Base-by-base conservation (phyloP, 1,140 invertebrate genomes). In the Drosophila lacteicornis region DNA sequence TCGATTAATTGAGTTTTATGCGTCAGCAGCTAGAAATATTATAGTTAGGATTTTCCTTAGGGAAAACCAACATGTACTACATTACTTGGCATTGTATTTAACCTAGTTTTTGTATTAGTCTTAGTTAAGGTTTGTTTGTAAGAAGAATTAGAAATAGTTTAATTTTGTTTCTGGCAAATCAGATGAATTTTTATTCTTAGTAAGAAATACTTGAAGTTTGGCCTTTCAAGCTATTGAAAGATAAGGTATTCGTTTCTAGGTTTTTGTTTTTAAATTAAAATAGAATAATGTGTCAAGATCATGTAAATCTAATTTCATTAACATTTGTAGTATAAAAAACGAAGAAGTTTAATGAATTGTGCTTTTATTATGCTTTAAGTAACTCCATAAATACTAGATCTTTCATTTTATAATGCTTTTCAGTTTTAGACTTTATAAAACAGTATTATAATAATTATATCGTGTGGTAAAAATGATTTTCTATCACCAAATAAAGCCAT, bases 1-100 rank as follows among this genome's bases (percentile, higher is more conserved):
- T 45, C 71, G 70, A 75, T 75, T 75, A 75, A 49, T 62, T 49
- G 49, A 12, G 15, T 71, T 40, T 57, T 42, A 22, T 70, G 36
- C 50, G 17, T 4, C 40, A 36, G 53, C 55, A 57, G 17, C 38
- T 63, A 6, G 40, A 30, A 38, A 30, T 62, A 6, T 22, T 15
- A 3, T 27, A 38, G 12, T 8, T 19, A 4, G 51, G 19, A 8
- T 15, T 22, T 55, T 38, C 33, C 53, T 55, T 4, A 2, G 33
- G 33, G 4, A 55, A 55, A 55, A 22, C 2, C 7, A 0, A 36
- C 8, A 13, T 17, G 11, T 51, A 7, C 13, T 33, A 12, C 9
- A 15, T 9, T 38, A 38, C 17, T 15, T 36, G 0, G 0, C 6
- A 0, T 36, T 19, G 6, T 55, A 15, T 22, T 22, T 22, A 55